A percentile compares a stretch with the other conserved stretches of the same genome.
Evolutionary conservation across 2,797 vertebrate species (phyloP).

Genomic region (Cyprinodon diabolis): DNA sequence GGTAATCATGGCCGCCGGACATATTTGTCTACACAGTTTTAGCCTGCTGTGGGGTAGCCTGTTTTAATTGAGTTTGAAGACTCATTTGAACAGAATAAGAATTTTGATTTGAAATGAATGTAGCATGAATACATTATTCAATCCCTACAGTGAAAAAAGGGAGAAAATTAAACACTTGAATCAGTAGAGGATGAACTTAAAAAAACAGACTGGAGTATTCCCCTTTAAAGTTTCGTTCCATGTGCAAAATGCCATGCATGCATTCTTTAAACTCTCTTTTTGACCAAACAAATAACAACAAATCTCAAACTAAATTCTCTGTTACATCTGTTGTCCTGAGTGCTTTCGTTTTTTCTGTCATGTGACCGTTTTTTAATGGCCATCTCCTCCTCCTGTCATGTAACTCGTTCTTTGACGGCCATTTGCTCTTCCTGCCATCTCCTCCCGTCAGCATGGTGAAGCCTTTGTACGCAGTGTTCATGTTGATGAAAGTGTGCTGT

Average conservation of each 20-base stretch:
- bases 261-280: conserved; percentile 86
- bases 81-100: conserved; percentile 67
- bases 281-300: conserved; percentile 82
- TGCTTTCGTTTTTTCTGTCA: conserved; percentile 84
- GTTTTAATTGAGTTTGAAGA: conserved; percentile 60
- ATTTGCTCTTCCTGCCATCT: conserved; percentile 85
- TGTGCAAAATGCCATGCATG: conserved; percentile 94
- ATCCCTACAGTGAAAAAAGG: conserved; percentile 58
- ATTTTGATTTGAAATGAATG: conserved; percentile 59
- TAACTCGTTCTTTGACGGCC: conserved; percentile 83
- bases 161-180: conserved; percentile 68
- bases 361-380: conserved; percentile 81
- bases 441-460: conserved; percentile 88
- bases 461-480: conserved; percentile 86
- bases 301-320: conserved; percentile 81
- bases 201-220: conserved; percentile 83
- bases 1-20: conserved; percentile 67
- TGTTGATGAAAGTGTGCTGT: conserved; percentile 82
- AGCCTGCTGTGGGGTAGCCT: conserved; percentile 62
- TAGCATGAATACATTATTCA: conserved; percentile 62
- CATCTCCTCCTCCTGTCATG: conserved; percentile 82
- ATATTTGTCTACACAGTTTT: conserved; percentile 65
- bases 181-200: conserved; percentile 77
- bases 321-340: conserved; percentile 89
- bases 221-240: conserved; percentile 93